Evolutionary conservation across 1,140 invertebrate species (phyloP).

Genomic region (Bilobella aurantiaca): DNA sequence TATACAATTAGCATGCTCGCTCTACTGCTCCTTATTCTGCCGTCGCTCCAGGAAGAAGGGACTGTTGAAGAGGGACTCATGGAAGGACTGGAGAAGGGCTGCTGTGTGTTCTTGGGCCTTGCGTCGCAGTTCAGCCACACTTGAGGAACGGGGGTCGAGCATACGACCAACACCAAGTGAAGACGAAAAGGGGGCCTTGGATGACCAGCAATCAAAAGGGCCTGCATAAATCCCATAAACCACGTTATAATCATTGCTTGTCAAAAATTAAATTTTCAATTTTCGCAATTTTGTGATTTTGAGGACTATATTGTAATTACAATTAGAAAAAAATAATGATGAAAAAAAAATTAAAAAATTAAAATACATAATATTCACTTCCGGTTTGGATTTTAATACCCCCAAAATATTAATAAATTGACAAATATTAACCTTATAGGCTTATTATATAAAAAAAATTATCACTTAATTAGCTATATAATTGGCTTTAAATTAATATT

Average conservation of each 20-base stretch:
- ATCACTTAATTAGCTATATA: no score
- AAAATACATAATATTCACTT: no score
- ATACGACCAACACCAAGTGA: background rate
- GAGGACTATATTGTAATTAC: no score
- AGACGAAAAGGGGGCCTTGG: background rate
- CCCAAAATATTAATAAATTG: no score
- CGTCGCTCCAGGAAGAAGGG: slow-evolving; percentile 6
- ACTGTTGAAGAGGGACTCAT: slow-evolving; percentile 37
- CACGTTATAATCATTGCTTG: background rate
- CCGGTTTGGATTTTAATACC: no score
- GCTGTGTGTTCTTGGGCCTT: slow-evolving; percentile 86
- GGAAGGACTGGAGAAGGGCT: slow-evolving; percentile 62
- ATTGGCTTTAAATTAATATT: no score
- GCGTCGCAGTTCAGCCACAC: slow-evolving; percentile 70
- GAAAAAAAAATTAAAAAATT: no score
- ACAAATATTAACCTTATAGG: no score
- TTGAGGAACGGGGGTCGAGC: slow-evolving; percentile 51
- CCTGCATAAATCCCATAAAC: background rate
- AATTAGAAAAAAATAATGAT: no score
- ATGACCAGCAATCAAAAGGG: background rate
- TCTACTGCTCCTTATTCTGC: background rate
- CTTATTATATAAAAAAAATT: no score
- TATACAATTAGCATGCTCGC: no score
- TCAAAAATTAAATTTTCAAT: background rate
- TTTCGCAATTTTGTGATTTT: no score